A percentile compares a stretch with the other conserved stretches of the same genome.
phyloP scores from a whole-genome alignment of 2,797 vertebrate genomes.

The Chiloscyllium punctatum region DNA sequence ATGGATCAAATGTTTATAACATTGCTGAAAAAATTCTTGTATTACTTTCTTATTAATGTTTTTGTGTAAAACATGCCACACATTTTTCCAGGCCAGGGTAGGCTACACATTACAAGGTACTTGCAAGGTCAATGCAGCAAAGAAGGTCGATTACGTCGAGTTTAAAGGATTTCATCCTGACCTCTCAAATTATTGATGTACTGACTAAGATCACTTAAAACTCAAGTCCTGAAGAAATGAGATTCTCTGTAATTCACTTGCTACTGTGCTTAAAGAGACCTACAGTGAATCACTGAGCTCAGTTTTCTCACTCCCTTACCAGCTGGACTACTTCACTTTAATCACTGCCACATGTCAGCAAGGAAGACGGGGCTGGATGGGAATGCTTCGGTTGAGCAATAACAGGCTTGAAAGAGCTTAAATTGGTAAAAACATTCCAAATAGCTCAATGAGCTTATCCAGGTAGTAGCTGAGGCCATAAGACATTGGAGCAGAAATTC shows the following conservation, averaged over 20 bases:
- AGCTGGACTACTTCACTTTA: neutral
- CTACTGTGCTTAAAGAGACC: neutral
- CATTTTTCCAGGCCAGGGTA: neutral
- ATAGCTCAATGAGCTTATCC: neutral
- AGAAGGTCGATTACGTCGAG: neutral
- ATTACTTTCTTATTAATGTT: neutral
- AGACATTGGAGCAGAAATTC: too few species aligned
- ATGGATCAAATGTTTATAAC: neutral
- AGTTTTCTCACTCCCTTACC: neutral
- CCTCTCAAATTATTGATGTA: neutral
- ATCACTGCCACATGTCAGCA: neutral
- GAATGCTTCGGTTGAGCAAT: neutral
- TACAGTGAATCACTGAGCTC: neutral
- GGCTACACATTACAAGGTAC: neutral
- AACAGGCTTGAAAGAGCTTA: neutral
- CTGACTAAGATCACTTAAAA: neutral
- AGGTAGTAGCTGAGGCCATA: neutral
- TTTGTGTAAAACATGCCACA: neutral
- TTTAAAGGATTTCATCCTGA: neutral
- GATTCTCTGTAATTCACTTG: neutral
- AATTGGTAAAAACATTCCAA: neutral
- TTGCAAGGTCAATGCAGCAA: neutral
- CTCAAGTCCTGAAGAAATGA: neutral
- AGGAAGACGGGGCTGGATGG: neutral
- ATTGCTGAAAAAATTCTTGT: neutral